These are phyloP conservation scores for Heterocephalus glaber DNA, from an alignment of 2,113 vertebrate genomes.

Conservation along the genomic window DNA sequence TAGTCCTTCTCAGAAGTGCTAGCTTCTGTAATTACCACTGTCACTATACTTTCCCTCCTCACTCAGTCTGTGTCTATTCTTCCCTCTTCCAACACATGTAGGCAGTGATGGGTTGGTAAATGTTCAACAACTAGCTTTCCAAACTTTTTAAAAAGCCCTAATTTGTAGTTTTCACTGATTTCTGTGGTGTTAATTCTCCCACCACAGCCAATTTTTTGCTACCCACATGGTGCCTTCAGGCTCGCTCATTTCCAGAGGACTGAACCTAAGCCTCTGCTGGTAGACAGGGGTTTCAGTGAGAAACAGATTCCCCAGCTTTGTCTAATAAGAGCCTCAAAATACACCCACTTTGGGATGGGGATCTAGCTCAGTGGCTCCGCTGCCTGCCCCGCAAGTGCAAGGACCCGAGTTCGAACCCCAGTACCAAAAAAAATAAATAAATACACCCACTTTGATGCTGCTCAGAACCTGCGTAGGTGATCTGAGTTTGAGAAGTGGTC, in stretches of 20 bases:
- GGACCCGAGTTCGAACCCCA: too few relatives aligned
- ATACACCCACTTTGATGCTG: too few relatives aligned
- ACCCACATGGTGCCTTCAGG: background rate
- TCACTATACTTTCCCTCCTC: background rate
- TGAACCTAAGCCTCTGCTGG: background rate
- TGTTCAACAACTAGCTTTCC: slow-evolving; percentile 1
- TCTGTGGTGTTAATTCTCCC: background rate
- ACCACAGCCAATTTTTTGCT: background rate
- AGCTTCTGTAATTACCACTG: background rate
- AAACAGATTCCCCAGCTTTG: background rate
- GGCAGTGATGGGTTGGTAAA: background rate
- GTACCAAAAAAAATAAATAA: too few relatives aligned
- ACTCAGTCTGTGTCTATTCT: background rate
- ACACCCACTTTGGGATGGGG: too few relatives aligned
- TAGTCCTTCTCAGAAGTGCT: background rate
- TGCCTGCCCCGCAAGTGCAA: too few relatives aligned
- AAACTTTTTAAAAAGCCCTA: background rate
- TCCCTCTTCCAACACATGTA: slow-evolving; percentile 4
- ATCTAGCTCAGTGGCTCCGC: too few relatives aligned
- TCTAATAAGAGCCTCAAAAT: background rate
- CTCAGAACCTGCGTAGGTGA: background rate
- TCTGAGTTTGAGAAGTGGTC: too few relatives aligned
- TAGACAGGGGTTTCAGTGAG: background rate
- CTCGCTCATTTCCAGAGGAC: background rate
- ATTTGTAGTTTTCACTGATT: background rate